Conservation (phyloP, 2,888 invertebrate genomes). For the Panorpa germanica region DNA sequence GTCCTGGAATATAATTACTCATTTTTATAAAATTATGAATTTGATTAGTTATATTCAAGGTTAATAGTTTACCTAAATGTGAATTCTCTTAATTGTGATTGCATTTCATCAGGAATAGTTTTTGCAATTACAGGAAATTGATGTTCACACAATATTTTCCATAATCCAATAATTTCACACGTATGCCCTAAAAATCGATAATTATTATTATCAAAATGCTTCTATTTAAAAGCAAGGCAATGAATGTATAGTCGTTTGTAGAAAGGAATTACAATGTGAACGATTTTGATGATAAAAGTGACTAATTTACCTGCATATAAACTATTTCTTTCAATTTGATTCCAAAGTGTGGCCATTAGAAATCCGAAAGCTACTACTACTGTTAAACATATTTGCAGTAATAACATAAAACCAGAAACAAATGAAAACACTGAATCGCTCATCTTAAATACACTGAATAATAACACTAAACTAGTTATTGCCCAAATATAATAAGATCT, state of each 20-base stretch:
- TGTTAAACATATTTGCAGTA: constrained; percentile 41
- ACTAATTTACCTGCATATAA: constrained; percentile 52
- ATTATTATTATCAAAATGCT: constrained; percentile 7
- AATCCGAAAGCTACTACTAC: constrained; percentile 45
- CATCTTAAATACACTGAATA: constrained; percentile 20
- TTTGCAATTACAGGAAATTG: constrained; percentile 67
- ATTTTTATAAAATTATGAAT: neutral
- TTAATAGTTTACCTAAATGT: constrained; percentile 28
- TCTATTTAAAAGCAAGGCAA: no score
- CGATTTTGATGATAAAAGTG: no score
- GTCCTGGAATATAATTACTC: constrained; percentile 16
- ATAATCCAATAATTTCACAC: constrained; percentile 79
- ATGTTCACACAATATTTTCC: constrained; percentile 86
- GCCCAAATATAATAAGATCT: constrained; percentile 20
- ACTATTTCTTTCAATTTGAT: constrained; percentile 60
- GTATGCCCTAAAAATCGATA: constrained; percentile 47
- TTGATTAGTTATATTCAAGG: neutral
- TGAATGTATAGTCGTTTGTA: no score
- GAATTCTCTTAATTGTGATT: constrained; percentile 38
- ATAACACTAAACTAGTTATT: constrained; percentile 17
- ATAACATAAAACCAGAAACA: constrained; percentile 27
- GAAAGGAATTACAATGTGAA: no score
- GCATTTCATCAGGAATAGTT: constrained; percentile 44
- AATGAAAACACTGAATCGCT: no score
- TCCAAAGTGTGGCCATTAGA: constrained; percentile 69